These are phyloP conservation scores for Anarsia innoxiella DNA, from an alignment of 2,888 invertebrate species.

Conservation along the genomic window DNA sequence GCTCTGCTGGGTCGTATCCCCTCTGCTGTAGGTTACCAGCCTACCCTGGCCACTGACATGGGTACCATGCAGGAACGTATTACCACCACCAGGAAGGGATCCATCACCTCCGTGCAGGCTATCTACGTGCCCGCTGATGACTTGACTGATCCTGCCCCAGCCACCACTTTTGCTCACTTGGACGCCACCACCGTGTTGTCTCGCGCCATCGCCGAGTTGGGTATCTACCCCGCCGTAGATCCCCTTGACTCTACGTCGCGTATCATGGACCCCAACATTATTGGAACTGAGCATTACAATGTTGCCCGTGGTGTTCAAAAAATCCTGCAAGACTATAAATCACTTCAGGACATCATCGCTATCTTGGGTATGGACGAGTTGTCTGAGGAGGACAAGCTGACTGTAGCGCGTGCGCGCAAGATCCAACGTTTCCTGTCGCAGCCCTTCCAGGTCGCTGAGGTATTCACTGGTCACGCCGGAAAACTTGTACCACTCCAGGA, in stretches of 20 bases:
- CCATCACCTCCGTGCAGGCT: constrained; percentile 96
- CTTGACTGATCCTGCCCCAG: constrained; percentile 96
- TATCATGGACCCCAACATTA: constrained; percentile 95
- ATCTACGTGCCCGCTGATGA: constrained; percentile 98
- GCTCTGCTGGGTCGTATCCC: constrained; percentile 97
- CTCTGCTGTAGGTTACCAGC: constrained; percentile 97
- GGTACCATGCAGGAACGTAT: constrained; percentile 98
- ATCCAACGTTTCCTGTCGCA: constrained; percentile 96
- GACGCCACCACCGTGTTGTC: constrained; percentile 96
- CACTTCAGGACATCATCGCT: constrained; percentile 91
- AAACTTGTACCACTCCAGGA: constrained; percentile 91
- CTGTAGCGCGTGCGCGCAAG: constrained; percentile 94
- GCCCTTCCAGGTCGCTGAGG: constrained; percentile 95
- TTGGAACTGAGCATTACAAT: constrained; percentile 92
- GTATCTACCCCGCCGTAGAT: constrained; percentile 96
- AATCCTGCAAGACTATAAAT: constrained; percentile 89
- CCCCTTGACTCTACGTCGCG: constrained; percentile 95
- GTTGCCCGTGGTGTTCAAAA: constrained; percentile 94
- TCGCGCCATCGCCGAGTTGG: constrained; percentile 93
- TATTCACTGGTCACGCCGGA: constrained; percentile 94
- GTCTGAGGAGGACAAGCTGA: constrained; percentile 96
- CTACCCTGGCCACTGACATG: constrained; percentile 97
- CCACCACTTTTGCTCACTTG: constrained; percentile 96
- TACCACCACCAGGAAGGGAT: constrained; percentile 95
- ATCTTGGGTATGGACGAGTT: constrained; percentile 90